phyloP scores from a whole-genome alignment of 2,888 invertebrate genomes.

The Acrobeloides nanus region DNA sequence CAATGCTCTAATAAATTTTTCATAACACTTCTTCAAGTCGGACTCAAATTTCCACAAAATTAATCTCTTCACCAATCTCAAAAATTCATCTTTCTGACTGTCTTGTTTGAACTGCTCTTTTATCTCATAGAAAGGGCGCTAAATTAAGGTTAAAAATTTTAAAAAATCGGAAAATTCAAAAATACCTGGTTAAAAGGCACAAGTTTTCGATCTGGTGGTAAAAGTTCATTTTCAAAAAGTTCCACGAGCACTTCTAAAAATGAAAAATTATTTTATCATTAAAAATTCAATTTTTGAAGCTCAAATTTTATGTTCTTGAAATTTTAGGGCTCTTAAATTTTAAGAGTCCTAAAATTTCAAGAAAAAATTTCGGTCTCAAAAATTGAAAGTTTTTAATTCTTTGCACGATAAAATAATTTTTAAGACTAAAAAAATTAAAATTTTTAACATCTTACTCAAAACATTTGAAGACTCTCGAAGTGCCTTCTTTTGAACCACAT shows the following conservation, averaged over 20 bases:
- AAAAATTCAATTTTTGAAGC: no score
- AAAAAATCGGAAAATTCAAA: not conserved
- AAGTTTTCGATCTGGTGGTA: slow-evolving; percentile 65
- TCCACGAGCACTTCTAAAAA: slow-evolving; percentile 70
- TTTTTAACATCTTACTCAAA: slow-evolving; percentile 60
- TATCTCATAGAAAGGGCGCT: slow-evolving; percentile 20
- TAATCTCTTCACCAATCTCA: slow-evolving; percentile 35
- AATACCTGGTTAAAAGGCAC: slow-evolving; percentile 62
- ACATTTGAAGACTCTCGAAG: slow-evolving; percentile 61
- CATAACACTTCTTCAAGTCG: slow-evolving; percentile 71
- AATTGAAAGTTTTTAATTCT: no score
- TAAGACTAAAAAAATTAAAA: not conserved
- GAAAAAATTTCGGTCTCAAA: no score
- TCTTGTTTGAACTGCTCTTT: slow-evolving; percentile 47
- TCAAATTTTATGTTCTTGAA: slow-evolving; percentile 9
- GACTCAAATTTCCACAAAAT: slow-evolving; percentile 78
- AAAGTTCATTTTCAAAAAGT: slow-evolving; percentile 66
- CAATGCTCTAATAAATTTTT: slow-evolving; percentile 67
- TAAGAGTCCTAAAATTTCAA: no score
- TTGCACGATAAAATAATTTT: no score
- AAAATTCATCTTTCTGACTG: not conserved
- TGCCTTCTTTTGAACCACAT: slow-evolving; percentile 72
- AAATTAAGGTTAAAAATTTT: slow-evolving; percentile 12
- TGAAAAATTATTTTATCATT: not conserved
- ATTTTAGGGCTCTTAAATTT: no score